Base-by-base conservation (phyloP, 2,797 vertebrate genomes). In the Scyliorhinus canicula region DNA sequence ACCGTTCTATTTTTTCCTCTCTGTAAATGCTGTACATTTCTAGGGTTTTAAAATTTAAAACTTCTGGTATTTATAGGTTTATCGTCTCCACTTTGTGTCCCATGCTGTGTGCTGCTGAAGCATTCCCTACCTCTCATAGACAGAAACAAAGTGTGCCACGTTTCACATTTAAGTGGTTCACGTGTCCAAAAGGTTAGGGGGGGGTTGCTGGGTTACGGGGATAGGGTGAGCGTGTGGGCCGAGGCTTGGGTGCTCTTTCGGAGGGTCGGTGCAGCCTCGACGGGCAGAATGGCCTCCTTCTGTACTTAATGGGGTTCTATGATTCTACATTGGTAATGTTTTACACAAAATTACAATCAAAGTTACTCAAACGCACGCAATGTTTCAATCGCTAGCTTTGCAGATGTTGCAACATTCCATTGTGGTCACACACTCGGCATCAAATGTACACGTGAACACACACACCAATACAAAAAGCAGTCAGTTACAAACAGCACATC, bases 381-480 rank as follows among this genome's bases (percentile, higher is more conserved):
- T 65, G 3, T 44, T 11, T 26, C 21, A 44, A 26, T 60, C 60
- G 65, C 19, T 9, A 63, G n/a, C 40, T 63, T 65, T 24, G 40
- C n/a, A 63, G n/a, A 91, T 65, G n/a, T 65, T 91, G 88, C n/a
- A n/a, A 44, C 60, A 63, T 91, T 91, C 57, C 88, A 91, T 9
- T 31, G 3, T 11, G 6, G 21, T 91, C 88, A 63, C 57, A 91
- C n/a, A 19, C 60, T 44, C 35, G 0, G 35, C 35, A 90, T 50
- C 57, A 91, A 44, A 91, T 24, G n/a, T 40, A 63, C 4, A 44
- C 19, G 0, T 44, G 6, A 44, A 63, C 14, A 1, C 0, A 7
- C 60, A n/a, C n/a, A 40, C 8, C 57, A 63, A n/a, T 91, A 19
- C 57, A 44, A 19, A 63, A n/a, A 40, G 44, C 5, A 40, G 57